Percentiles rank a stretch among this genome's conserved stretches.
These are phyloP conservation scores for Magallana gigas DNA, from an alignment of 1,140 invertebrate genomes.

Conservation along the genomic window DNA sequence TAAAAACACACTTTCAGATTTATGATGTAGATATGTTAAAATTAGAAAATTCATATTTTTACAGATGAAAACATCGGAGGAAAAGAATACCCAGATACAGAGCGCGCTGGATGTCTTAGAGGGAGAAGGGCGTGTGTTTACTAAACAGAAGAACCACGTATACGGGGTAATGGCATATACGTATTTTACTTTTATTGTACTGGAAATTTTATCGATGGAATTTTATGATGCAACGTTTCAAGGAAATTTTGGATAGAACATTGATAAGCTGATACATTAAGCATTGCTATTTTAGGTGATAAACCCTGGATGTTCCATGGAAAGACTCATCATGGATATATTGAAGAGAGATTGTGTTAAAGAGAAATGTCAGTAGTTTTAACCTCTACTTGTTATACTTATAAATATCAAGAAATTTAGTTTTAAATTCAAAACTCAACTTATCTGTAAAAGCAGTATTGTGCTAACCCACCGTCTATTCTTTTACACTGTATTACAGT, in stretches of 20 bases:
- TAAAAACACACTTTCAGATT: too few species aligned
- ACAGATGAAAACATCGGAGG: not conserved
- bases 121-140: not conserved
- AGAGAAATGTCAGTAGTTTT: slow-evolving; percentile 27
- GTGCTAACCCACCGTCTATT: too few species aligned
- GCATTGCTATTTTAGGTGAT: slow-evolving; percentile 19
- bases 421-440: too few species aligned
- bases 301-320: not conserved
- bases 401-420: too few species aligned
- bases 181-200: too few species aligned
- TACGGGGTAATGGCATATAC: not conserved
- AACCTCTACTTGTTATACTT: too few species aligned
- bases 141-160: not conserved
- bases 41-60: too few species aligned
- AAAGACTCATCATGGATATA: slow-evolving; percentile 21
- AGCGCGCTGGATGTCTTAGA: not conserved
- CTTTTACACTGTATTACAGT: not conserved
- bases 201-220: too few species aligned
- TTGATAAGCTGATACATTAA: not conserved
- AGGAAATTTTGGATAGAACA: too few species aligned
- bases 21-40: too few species aligned
- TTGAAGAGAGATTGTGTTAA: slow-evolving; percentile 27
- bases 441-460: too few species aligned
- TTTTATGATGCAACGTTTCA: too few species aligned
- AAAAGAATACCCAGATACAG: not conserved